Evolutionary conservation across 2,797 vertebrate genomes (phyloP).

Genomic region (Esox lucius): DNA sequence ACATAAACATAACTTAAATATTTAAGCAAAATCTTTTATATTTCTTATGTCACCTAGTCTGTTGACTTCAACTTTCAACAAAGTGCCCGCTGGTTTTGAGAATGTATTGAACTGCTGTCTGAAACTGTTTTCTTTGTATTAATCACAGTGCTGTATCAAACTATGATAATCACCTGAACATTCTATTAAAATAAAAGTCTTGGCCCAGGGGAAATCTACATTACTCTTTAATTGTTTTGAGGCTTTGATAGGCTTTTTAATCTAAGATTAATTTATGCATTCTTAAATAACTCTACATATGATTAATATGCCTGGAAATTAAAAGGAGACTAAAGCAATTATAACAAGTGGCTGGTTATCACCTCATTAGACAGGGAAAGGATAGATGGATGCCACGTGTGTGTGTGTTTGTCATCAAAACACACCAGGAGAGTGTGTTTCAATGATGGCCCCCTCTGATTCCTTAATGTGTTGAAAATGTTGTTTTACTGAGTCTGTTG

Average conservation of each 20-base stretch:
- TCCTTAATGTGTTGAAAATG: too few species aligned
- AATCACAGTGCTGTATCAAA: constrained; percentile 97
- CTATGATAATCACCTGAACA: constrained; percentile 99
- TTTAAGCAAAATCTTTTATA: too few species aligned
- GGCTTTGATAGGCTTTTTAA: constrained; percentile 99
- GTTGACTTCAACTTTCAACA: too few species aligned
- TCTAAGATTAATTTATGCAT: constrained; percentile 99
- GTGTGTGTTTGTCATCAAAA: constrained; percentile 32
- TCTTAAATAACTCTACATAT: constrained; percentile 99
- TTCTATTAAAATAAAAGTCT: constrained; percentile 99
- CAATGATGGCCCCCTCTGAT: neutral
- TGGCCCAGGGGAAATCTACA: constrained; percentile 99
- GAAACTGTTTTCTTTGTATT: constrained; percentile 82
- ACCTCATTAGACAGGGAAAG: constrained; percentile 94
- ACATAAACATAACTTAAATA: too few species aligned
- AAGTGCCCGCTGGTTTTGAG: too few species aligned
- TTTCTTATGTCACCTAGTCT: too few species aligned
- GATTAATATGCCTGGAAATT: constrained; percentile 99
- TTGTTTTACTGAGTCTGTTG: too few species aligned
- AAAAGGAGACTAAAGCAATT: constrained; percentile 99
- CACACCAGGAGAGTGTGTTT: neutral
- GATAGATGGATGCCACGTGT: constrained; percentile 83
- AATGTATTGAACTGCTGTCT: too few species aligned
- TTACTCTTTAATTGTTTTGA: constrained; percentile 99
- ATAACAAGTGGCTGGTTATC: constrained; percentile 99